Evolutionary conservation across 2,797 vertebrate species (phyloP).

Genomic region (Lacerta viridis): DNA sequence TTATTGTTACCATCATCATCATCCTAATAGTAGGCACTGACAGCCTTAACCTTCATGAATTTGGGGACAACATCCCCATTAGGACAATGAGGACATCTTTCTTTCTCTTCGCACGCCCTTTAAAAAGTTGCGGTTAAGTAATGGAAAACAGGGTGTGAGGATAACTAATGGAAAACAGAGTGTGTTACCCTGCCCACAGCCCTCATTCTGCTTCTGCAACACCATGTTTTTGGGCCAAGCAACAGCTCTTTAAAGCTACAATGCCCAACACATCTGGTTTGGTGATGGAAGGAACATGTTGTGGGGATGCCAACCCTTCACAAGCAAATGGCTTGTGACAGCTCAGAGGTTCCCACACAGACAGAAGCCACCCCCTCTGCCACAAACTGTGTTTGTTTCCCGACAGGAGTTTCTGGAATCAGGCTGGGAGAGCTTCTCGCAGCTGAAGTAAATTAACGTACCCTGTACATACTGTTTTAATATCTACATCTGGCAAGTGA

Average conservation of each 20-base stretch:
- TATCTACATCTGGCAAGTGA: constrained; percentile 54
- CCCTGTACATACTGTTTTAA: constrained; percentile 44
- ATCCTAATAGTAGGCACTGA: too few relatives aligned
- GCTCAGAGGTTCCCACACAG: neutral
- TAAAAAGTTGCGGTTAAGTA: neutral
- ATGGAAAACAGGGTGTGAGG: neutral
- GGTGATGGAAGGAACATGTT: neutral
- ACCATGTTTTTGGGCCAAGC: neutral
- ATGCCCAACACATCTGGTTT: neutral
- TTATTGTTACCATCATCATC: too few relatives aligned
- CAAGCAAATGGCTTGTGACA: neutral
- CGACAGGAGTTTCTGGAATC: neutral
- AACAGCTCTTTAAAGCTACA: neutral
- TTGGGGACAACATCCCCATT: too few relatives aligned
- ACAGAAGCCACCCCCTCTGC: neutral
- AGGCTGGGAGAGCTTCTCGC: constrained; percentile 10
- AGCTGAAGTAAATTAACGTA: constrained; percentile 27
- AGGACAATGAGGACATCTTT: neutral
- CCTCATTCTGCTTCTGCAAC: neutral
- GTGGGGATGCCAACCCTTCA: neutral
- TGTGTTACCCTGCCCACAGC: neutral
- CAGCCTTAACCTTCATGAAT: too few relatives aligned
- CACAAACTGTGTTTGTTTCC: too few relatives aligned
- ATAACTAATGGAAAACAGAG: constrained; percentile 11
- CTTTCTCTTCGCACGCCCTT: neutral